Evolutionary conservation across 2,113 vertebrate species (phyloP).

Genomic region (Tyto alba): DNA sequence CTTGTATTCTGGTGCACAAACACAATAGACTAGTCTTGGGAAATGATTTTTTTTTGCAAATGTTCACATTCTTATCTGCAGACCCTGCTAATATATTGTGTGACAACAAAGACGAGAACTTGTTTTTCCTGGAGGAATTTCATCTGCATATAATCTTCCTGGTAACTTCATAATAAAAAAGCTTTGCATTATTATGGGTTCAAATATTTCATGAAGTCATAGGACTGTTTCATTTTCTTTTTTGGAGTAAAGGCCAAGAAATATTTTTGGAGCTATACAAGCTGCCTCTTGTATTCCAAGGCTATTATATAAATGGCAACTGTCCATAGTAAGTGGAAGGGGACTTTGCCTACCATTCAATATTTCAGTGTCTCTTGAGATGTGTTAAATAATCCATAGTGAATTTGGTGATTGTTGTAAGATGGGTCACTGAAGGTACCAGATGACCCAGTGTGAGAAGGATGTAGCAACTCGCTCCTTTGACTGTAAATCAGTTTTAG

Average conservation of each 20-base stretch:
- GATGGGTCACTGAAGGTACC: neutral
- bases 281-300: neutral
- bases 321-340: neutral
- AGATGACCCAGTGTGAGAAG: neutral
- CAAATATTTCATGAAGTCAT: neutral
- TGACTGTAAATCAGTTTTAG: neutral
- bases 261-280: neutral
- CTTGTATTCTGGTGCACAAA: neutral
- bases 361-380: neutral
- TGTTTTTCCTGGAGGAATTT: conserved; percentile 2
- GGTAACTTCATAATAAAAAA: neutral
- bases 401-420: neutral
- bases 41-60: neutral
- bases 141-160: neutral
- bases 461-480: neutral
- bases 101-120: neutral
- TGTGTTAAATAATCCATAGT: neutral
- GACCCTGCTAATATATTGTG: neutral
- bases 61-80: neutral
- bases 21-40: neutral
- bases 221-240: neutral
- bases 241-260: neutral
- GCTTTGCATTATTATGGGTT: neutral
- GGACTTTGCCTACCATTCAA: neutral
- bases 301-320: neutral